Conservation (phyloP, 64 coral and sea anemone genomes). For the Montipora cactus region DNA sequence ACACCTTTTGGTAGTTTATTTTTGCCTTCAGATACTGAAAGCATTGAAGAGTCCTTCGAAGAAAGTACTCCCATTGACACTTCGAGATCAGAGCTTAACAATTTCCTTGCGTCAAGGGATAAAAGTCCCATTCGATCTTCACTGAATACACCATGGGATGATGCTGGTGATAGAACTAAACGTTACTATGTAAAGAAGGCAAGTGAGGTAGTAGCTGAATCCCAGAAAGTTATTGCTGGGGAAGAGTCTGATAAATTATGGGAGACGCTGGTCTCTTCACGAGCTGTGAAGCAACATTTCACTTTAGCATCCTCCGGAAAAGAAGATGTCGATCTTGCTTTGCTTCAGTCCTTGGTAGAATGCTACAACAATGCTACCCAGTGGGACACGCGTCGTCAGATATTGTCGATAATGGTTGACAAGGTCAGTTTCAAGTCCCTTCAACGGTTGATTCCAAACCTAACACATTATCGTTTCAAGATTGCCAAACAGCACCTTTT, state of each 20-base stretch:
- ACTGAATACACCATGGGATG: not conserved
- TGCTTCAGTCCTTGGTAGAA: too few relatives aligned
- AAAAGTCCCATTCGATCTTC: too few relatives aligned
- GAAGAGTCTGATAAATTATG: constrained; percentile 17
- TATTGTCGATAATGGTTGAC: constrained; percentile 72
- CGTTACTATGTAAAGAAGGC: constrained; percentile 50
- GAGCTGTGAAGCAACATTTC: not conserved
- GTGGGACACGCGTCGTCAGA: constrained; percentile 65
- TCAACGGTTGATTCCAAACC: constrained; percentile 59
- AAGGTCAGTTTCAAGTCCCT: constrained; percentile 66
- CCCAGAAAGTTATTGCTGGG: constrained; percentile 52
- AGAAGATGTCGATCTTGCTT: not conserved
- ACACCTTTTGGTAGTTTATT: too few relatives aligned
- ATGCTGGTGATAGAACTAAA: constrained; percentile 63
- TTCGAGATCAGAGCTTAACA: too few relatives aligned
- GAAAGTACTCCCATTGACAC: too few relatives aligned
- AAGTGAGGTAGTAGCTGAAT: constrained; percentile 33
- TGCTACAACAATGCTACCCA: constrained; percentile 31
- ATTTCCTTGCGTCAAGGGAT: too few relatives aligned
- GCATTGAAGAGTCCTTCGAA: too few relatives aligned
- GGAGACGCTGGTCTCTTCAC: constrained; percentile 8
- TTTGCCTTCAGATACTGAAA: too few relatives aligned
- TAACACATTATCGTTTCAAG: constrained; percentile 68
- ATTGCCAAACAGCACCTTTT: constrained; percentile 70
- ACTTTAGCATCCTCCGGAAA: constrained; percentile 4